Conservation (phyloP, 2,888 invertebrate genomes). For the Ectobius pallidus region DNA sequence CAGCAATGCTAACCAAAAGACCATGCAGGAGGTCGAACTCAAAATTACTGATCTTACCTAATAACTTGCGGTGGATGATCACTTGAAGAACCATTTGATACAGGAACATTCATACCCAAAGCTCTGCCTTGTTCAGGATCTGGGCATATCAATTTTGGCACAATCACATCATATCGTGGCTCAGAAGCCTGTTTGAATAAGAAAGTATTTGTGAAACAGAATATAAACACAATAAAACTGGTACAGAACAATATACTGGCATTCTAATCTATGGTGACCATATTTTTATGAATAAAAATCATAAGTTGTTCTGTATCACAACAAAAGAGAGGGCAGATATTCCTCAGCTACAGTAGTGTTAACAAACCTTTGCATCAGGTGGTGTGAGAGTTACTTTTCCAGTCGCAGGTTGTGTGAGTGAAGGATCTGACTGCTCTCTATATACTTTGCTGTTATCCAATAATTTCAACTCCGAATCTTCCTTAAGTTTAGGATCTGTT, state of each 20-base stretch:
- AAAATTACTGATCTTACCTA: too few relatives aligned
- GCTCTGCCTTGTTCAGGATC: neutral
- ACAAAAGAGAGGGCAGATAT: too few relatives aligned
- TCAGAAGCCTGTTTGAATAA: neutral
- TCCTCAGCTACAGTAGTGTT: too few relatives aligned
- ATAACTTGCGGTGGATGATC: neutral
- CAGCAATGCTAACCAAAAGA: too few relatives aligned
- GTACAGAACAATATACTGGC: too few relatives aligned
- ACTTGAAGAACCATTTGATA: neutral
- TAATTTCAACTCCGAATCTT: constrained; percentile 22
- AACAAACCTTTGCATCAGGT: constrained; percentile 13
- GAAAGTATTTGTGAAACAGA: too few relatives aligned
- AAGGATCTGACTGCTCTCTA: constrained; percentile 28
- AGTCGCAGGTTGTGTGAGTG: constrained; percentile 9
- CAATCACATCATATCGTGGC: constrained; percentile 8
- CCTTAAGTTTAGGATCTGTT: constrained; percentile 9
- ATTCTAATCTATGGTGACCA: too few relatives aligned
- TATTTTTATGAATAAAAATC: too few relatives aligned
- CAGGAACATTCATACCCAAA: neutral
- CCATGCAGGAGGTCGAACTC: too few relatives aligned
- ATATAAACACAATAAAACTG: too few relatives aligned
- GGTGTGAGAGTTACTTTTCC: constrained; percentile 20
- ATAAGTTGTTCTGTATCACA: too few relatives aligned
- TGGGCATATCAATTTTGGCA: constrained; percentile 25
- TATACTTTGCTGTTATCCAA: constrained; percentile 18